Base-by-base conservation (phyloP, 2,797 vertebrate species). In the Australoheros facetus region DNA sequence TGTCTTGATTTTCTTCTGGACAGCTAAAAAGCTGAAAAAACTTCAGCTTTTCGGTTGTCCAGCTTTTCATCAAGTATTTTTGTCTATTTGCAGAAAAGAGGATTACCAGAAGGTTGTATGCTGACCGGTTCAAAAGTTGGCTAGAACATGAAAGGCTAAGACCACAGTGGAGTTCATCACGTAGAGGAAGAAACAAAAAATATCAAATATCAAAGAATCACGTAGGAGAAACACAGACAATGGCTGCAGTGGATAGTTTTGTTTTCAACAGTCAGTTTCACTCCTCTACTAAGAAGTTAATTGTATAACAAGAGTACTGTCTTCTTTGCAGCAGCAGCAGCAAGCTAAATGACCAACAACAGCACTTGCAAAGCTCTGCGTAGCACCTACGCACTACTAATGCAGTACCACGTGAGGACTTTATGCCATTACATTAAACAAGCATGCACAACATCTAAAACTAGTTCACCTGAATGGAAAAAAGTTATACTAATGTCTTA, bases 171-270 rank as follows among this genome's bases (percentile, higher is more conserved):
- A 30, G 45, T n/a, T 51, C 28, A 0, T 26, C 64, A 69, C 64
- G 64, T 69, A 69, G 64, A 69, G 64, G 64, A 69, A 69, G 64
- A 69, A 69, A 17, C 28, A 17, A 26, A 69, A 69, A 66, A 69
- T 69, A 69, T 66, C 39, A 66, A 48, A 66, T 45, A 66, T 69
- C 64, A 69, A 69, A 69, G 64, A 51, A 69, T 48, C 42, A 69
- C 26, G 64, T 69, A 69, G 1, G 42, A 69, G 64, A 69, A 69
- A 48, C 17, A 4, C 64, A 69, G 64, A 69, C 64, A 69, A 69
- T 69, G 26, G 64, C 45, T 69, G 42, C 64, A 69, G 45, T 69
- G 64, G 19, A 51, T n/a, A 32, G 64, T 51, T 66, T 66, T 66
- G 42, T 28, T 66, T 66, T 66, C 4, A 45, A 66, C 64, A 13